phyloP scores from a whole-genome alignment of 2,888 invertebrate genomes.

The Trissoscelio sp. region DNA sequence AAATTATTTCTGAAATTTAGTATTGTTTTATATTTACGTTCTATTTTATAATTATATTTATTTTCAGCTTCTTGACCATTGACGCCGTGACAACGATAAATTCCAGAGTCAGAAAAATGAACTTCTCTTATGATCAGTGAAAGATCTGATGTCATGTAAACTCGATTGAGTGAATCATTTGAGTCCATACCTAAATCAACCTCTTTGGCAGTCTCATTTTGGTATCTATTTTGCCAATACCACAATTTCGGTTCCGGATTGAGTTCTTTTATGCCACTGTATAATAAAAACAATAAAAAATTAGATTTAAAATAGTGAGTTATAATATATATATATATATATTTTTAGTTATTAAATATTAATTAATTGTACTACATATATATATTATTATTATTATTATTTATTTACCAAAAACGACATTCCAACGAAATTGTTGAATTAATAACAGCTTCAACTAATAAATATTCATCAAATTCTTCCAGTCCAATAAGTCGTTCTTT shows the following conservation, averaged over 20 bases:
- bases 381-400: too few species aligned
- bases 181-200: conserved; percentile 84
- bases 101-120: conserved; percentile 82
- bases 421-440: conserved; percentile 83
- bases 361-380: too few species aligned
- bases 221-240: conserved; percentile 83
- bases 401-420: conserved; percentile 84
- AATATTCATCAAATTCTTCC: conserved; percentile 83
- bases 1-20: too few species aligned
- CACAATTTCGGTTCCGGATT: conserved; percentile 80
- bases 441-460: conserved; percentile 82
- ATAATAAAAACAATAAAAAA: too few species aligned
- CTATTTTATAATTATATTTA: conserved; percentile 84
- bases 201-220: conserved; percentile 79
- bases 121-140: conserved; percentile 84
- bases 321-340: too few species aligned
- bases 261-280: conserved; percentile 32
- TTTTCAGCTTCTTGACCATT: conserved; percentile 81
- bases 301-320: too few species aligned
- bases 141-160: conserved; percentile 83
- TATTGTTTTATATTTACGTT: conserved; percentile 77
- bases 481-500: conserved; percentile 82
- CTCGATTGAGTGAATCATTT: conserved; percentile 82
- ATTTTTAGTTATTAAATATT: too few species aligned
- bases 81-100: conserved; percentile 84